phyloP scores from a whole-genome alignment of 2,888 invertebrate genomes.

The Aleiodes leptofemur region DNA sequence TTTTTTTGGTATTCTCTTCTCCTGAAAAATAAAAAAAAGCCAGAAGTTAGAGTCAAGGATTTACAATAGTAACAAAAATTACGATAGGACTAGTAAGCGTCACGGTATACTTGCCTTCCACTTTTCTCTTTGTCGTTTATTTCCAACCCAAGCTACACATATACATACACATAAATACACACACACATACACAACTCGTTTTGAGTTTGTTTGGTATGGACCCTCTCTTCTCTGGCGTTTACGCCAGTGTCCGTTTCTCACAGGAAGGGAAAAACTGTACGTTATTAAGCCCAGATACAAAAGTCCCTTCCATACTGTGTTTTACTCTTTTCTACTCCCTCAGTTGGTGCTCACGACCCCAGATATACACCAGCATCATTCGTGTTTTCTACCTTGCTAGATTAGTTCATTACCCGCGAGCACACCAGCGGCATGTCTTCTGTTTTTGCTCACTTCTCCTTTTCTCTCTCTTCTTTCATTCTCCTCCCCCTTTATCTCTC shows the following conservation, averaged over 20 bases:
- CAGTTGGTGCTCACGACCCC: slow-evolving; percentile 25
- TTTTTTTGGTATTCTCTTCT: neutral
- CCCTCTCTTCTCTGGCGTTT: slow-evolving; percentile 54
- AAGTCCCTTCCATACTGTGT: slow-evolving; percentile 57
- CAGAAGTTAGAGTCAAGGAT: slow-evolving; percentile 8
- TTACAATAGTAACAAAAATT: slow-evolving; percentile 48
- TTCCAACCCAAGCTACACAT: neutral
- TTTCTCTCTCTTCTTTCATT: neutral
- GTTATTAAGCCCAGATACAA: slow-evolving; percentile 70
- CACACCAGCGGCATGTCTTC: slow-evolving; percentile 63
- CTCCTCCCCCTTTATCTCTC: neutral
- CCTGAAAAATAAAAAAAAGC: neutral
- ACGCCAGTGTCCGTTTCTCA: slow-evolving; percentile 52
- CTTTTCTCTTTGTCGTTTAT: slow-evolving; percentile 36
- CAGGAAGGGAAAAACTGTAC: slow-evolving; percentile 66
- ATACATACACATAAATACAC: too few relatives aligned
- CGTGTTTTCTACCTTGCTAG: slow-evolving; percentile 60
- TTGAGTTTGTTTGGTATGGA: slow-evolving; percentile 1
- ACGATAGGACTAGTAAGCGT: slow-evolving; percentile 42
- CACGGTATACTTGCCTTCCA: slow-evolving; percentile 44
- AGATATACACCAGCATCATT: slow-evolving; percentile 28
- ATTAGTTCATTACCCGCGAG: slow-evolving; percentile 72
- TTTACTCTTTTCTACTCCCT: slow-evolving; percentile 40
- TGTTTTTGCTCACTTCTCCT: slow-evolving; percentile 65
- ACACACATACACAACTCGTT: slow-evolving; percentile 9